Percentiles rank a stretch among this genome's conserved stretches.
These are phyloP conservation scores for Musca vetustissima DNA, from an alignment of 1,140 invertebrate species.

Conservation along the genomic window DNA sequence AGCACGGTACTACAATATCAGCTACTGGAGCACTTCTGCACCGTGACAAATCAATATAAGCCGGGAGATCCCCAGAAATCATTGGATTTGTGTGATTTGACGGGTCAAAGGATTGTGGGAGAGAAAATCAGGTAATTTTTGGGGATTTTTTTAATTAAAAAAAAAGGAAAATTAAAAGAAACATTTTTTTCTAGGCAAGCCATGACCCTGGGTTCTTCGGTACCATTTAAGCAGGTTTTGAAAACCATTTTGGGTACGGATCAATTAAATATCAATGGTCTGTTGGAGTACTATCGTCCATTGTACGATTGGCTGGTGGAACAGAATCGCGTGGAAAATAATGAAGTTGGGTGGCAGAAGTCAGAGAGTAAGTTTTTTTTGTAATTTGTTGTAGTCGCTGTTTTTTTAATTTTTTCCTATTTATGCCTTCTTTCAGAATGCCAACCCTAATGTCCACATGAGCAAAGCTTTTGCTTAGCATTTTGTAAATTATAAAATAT, in stretches of 20 bases:
- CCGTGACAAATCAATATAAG: slow-evolving; percentile 65
- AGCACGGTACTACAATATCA: slow-evolving; percentile 79
- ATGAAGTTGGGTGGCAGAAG: slow-evolving; percentile 44
- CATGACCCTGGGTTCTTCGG: slow-evolving; percentile 45
- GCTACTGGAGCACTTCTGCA: slow-evolving; percentile 75
- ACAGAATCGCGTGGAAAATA: slow-evolving; percentile 34
- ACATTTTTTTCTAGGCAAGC: slow-evolving; percentile 24
- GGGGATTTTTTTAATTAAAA: not conserved
- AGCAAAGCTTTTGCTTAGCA: too few species aligned
- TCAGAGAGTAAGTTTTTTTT: slow-evolving; percentile 27
- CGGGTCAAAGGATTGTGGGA: slow-evolving; percentile 74
- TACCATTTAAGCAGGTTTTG: slow-evolving; percentile 37
- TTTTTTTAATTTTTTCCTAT: not conserved
- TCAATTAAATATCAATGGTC: slow-evolving; percentile 38
- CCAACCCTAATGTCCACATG: not conserved
- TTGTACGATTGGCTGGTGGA: slow-evolving; percentile 40
- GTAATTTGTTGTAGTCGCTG: not conserved
- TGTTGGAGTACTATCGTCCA: slow-evolving; percentile 44
- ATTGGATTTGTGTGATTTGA: slow-evolving; percentile 81
- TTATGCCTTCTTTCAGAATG: not conserved
- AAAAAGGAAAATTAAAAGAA: too few species aligned
- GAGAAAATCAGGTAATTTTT: not conserved
- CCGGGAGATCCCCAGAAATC: slow-evolving; percentile 65
- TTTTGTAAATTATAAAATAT: too few species aligned
- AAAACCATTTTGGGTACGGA: slow-evolving; percentile 31